These are phyloP conservation scores for Siderastrea radians DNA, from an alignment of 92 coral and sea anemone genomes.

Conservation along the genomic window DNA sequence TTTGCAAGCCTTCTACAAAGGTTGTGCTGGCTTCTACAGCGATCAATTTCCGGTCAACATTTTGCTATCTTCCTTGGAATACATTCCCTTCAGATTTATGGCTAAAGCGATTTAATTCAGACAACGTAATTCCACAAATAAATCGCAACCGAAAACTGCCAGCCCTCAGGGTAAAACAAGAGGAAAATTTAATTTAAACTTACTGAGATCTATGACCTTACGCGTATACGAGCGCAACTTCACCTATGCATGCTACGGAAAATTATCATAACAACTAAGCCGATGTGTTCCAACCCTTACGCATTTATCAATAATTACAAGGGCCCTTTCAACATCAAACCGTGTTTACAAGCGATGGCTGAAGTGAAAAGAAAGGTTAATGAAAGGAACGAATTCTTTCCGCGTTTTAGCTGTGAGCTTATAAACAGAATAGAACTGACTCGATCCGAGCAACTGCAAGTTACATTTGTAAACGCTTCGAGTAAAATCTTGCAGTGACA, in stretches of 20 bases:
- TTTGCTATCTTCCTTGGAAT: not conserved
- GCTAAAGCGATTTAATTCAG: not conserved
- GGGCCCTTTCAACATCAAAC: not conserved
- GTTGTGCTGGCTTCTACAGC: not conserved
- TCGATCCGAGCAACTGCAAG: not conserved
- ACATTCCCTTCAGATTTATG: not conserved
- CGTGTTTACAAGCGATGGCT: not conserved
- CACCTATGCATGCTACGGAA: not conserved
- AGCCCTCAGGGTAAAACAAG: not conserved
- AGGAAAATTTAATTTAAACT: not conserved
- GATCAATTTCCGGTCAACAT: constrained; percentile 31
- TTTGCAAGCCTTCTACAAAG: no score
- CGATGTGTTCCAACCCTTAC: not conserved
- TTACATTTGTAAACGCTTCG: not conserved
- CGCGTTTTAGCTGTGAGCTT: not conserved
- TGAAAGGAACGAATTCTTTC: not conserved
- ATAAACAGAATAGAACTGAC: not conserved
- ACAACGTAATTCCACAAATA: not conserved
- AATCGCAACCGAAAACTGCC: not conserved
- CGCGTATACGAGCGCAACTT: not conserved
- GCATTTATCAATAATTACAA: not conserved
- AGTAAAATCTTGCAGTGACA: not conserved
- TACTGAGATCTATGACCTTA: not conserved
- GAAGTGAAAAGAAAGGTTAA: not conserved
- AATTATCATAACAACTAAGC: constrained; percentile 11